Percentiles rank a stretch among this genome's conserved stretches.
Conservation (phyloP, 2,888 invertebrate species). For the Scaptodrosophila latifasciaeformis region DNA sequence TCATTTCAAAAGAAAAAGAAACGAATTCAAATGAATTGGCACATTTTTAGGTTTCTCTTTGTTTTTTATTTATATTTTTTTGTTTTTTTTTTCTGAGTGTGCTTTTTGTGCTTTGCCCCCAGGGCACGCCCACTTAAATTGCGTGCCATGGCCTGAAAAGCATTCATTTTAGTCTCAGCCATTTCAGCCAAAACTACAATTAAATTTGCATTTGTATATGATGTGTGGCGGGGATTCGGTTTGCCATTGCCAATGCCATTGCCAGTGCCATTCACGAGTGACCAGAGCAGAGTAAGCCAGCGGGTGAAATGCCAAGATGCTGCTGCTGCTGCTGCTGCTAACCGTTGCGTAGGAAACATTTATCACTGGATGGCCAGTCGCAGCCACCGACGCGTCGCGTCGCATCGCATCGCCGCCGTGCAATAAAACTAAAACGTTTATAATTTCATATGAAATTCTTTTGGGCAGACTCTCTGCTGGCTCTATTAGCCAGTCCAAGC, state of each 20-base stretch:
- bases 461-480: too few relatives aligned
- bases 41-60: constrained; percentile 42
- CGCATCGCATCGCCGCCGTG: constrained; percentile 37
- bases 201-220: constrained; percentile 75
- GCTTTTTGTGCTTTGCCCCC: constrained; percentile 39
- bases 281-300: too few relatives aligned
- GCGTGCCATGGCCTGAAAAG: constrained; percentile 70
- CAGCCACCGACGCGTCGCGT: constrained; percentile 38
- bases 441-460: constrained; percentile 70
- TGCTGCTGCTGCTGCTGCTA: constrained; percentile 26
- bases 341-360: constrained; percentile 72
- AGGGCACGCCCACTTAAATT: constrained; percentile 73
- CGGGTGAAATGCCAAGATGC: constrained; percentile 60
- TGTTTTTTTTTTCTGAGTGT: constrained; percentile 7
- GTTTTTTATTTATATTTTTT: constrained; percentile 8
- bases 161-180: constrained; percentile 63
- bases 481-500: constrained; percentile 61
- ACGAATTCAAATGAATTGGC: constrained; percentile 62
- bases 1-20: constrained; percentile 45
- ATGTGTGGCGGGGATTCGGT: too few relatives aligned
- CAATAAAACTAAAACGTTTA: constrained; percentile 73
- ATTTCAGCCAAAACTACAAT: constrained; percentile 64
- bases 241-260: constrained; percentile 22
- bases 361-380: constrained; percentile 61
- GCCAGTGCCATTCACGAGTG: constrained; percentile 20